A percentile compares a stretch with the other conserved stretches of the same genome.
These are phyloP conservation scores for Mandrillus leucophaeus DNA, from an alignment of 2,113 vertebrate species.

Conservation along the genomic window DNA sequence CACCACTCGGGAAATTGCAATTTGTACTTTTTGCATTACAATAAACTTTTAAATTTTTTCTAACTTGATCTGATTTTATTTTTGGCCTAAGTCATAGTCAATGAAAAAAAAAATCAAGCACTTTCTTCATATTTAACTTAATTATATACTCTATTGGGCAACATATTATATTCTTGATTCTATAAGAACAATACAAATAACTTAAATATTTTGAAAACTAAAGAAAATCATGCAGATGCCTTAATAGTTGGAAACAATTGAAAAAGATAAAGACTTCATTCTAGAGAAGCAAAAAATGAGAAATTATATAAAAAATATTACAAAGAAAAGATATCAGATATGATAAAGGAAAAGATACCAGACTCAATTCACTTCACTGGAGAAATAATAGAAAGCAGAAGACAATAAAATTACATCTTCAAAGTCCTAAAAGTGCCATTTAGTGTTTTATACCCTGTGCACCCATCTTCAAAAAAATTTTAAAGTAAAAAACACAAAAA, in stretches of 20 bases:
- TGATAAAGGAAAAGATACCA: neutral
- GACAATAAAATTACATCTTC: neutral
- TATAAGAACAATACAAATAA: neutral
- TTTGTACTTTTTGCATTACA: neutral
- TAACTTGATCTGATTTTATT: neutral
- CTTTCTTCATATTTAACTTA: neutral
- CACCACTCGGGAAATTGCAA: neutral
- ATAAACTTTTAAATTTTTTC: neutral
- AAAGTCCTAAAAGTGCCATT: neutral
- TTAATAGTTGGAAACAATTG: neutral
- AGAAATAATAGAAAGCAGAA: neutral
- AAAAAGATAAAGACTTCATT: neutral
- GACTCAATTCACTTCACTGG: neutral
- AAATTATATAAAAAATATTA: neutral
- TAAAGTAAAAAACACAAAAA: neutral
- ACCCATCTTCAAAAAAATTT: neutral
- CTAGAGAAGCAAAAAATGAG: neutral
- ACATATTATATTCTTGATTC: neutral
- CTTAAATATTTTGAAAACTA: neutral
- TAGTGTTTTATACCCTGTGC: neutral
- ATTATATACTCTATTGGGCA: neutral
- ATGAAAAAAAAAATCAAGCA: neutral
- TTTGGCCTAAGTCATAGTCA: neutral
- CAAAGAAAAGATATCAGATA: neutral
- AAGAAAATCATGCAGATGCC: neutral